A percentile compares a stretch with the other conserved stretches of the same genome.
These are phyloP conservation scores for Ondatra zibethicus DNA, from an alignment of 2,113 vertebrate species.

Conservation along the genomic window DNA sequence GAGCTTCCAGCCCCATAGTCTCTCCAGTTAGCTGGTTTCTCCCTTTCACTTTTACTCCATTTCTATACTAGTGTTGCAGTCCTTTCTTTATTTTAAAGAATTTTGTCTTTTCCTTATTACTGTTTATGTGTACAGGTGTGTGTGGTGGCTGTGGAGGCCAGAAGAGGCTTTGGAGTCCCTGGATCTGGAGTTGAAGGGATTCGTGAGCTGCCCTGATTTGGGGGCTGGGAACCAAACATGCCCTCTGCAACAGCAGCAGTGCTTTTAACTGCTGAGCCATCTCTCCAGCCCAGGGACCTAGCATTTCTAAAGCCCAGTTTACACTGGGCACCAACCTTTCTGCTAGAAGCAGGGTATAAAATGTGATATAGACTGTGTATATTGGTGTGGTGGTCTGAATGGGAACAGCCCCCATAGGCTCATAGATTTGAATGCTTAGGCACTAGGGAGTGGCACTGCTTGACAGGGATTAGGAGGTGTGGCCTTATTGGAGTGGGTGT, in stretches of 20 bases:
- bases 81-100: not conserved
- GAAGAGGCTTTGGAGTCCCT: not conserved
- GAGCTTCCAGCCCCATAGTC: conserved; percentile 35
- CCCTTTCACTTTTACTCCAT: not conserved
- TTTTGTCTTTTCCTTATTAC: not conserved
- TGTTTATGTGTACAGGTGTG: no score
- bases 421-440: not conserved
- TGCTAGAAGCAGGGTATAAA: not conserved
- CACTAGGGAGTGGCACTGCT: not conserved
- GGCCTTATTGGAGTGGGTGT: not conserved
- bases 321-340: not conserved
- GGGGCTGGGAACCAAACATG: not conserved
- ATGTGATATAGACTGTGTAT: not conserved
- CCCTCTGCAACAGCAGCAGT: not conserved
- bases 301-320: not conserved
- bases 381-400: not conserved
- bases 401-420: not conserved
- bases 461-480: not conserved
- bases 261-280: not conserved
- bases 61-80: not conserved
- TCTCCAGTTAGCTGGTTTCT: not conserved
- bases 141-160: not conserved
- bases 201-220: not conserved
- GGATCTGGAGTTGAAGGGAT: not conserved
- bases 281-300: not conserved